phyloP scores from a whole-genome alignment of 2,888 invertebrate species.

The Rambutsinella grinnellia region DNA sequence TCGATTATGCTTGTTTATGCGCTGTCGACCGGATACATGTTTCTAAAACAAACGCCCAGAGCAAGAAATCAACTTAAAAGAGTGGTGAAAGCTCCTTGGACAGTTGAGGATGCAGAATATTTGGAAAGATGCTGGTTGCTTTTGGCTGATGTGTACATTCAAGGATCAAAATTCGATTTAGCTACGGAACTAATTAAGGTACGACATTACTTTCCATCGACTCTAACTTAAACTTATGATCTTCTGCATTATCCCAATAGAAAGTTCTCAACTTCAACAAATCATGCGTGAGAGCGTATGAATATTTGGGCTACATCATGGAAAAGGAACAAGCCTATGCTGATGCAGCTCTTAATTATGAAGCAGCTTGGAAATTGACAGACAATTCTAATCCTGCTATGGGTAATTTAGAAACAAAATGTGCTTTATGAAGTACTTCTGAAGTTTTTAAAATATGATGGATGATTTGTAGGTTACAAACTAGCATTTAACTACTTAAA shows the following conservation, averaged over 20 bases:
- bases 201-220: background rate
- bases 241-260: slow-evolving; percentile 67
- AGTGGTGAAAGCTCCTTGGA: slow-evolving; percentile 88
- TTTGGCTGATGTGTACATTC: slow-evolving; percentile 90
- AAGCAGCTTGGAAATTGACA: slow-evolving; percentile 87
- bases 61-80: slow-evolving; percentile 94
- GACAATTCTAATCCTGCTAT: slow-evolving; percentile 86
- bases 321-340: slow-evolving; percentile 94
- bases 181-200: slow-evolving; percentile 82
- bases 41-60: slow-evolving; percentile 90
- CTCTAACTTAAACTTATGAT: background rate
- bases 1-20: slow-evolving; percentile 90
- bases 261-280: slow-evolving; percentile 86
- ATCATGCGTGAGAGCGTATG: slow-evolving; percentile 91
- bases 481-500: slow-evolving; percentile 93
- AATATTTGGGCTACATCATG: slow-evolving; percentile 85
- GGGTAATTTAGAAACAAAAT: slow-evolving; percentile 71
- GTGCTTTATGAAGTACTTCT: background rate
- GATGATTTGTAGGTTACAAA: slow-evolving; percentile 78
- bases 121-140: slow-evolving; percentile 95
- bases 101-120: slow-evolving; percentile 95
- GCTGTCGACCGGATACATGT: slow-evolving; percentile 85
- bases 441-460: slow-evolving; percentile 3
- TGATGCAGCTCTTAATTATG: slow-evolving; percentile 86
- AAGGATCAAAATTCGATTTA: slow-evolving; percentile 86